Evolutionary conservation across 2,888 invertebrate genomes (phyloP), one percentile per base, ranked within the genome.

Genomic region (Mechanitis messenoides): DNA sequence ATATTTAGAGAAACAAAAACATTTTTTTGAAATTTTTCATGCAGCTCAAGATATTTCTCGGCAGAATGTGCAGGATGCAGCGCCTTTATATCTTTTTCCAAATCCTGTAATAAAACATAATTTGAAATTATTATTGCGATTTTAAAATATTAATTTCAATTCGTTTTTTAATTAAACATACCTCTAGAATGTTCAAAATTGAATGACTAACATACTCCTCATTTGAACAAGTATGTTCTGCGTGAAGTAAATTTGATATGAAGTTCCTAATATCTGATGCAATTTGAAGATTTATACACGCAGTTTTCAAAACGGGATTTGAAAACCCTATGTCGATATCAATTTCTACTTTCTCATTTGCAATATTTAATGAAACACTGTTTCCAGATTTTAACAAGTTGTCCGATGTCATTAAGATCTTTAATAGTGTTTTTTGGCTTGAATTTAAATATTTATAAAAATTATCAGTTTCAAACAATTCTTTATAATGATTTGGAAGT

Each of bases 121-220:
- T 9, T 31, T 50, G 9, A 31, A 11, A 28, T 7, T 50, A 3
- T 0, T 31, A 50, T 31, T 47, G 6, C 9, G 31, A 28, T 31
- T 20, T 47, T 31, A 50, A 0, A 31, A 2, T 6, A 31, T 4
- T 55, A 54, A 46, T 54, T 12, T 59, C 45, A 46, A 55, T 12
- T 59, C 45, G 5, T 50, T n/a, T 59, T 47, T 61, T 56, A 55
- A 9, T 42, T 5, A 42, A 56, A 73, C 72, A 71, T 69, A 86
- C 88, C 77, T 87, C 84, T 66, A 80, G 70, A 59, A 73, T 72
- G 31, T 79, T 74, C 61, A 87, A 84, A 58, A 79, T 74, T 2
- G 73, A 71, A 55, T 75, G 72, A 61, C 73, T 74, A 12, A 84
- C 72, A 65, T 74, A 81, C 59, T 79, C 74, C 12, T 70, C 74